These are phyloP conservation scores for Anarsia innoxiella DNA, from an alignment of 2,888 invertebrate species.

Conservation along the genomic window DNA sequence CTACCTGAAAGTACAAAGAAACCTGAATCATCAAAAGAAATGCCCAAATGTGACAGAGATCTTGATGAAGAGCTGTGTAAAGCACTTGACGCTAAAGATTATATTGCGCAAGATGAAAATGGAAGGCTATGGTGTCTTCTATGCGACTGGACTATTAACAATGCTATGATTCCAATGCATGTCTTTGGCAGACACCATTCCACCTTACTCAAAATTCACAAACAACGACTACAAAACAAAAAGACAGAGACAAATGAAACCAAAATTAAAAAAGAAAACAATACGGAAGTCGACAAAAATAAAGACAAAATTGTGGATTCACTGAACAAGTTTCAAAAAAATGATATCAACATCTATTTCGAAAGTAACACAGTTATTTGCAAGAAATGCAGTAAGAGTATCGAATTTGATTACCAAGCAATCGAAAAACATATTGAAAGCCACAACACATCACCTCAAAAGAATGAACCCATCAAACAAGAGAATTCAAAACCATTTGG, in stretches of 20 bases:
- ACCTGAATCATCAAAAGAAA: constrained; percentile 2
- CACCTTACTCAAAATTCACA: constrained; percentile 26
- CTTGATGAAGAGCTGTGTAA: constrained; percentile 21
- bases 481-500: constrained; percentile 10
- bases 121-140: constrained; percentile 24
- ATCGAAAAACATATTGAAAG: constrained; percentile 24
- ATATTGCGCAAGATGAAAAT: constrained; percentile 18
- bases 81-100: constrained; percentile 19
- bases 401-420: constrained; percentile 21
- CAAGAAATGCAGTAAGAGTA: constrained; percentile 23
- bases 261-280: constrained; percentile 1
- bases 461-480: constrained; percentile 10
- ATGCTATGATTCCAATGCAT: constrained; percentile 13
- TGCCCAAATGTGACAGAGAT: neutral
- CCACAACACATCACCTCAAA: constrained; percentile 21
- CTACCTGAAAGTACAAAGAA: constrained; percentile 1
- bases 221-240: constrained; percentile 14
- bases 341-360: constrained; percentile 31
- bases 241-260: constrained; percentile 2
- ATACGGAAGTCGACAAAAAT: constrained; percentile 11
- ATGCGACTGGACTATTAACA: constrained; percentile 24
- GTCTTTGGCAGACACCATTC: constrained; percentile 24
- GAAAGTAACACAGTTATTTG: constrained; percentile 25
- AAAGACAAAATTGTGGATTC: constrained; percentile 22
- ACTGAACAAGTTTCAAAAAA: constrained; percentile 25